A percentile compares a stretch with the other conserved stretches of the same genome.
phyloP scores from a whole-genome alignment of 2,113 vertebrate species.

The Sorex araneus region DNA sequence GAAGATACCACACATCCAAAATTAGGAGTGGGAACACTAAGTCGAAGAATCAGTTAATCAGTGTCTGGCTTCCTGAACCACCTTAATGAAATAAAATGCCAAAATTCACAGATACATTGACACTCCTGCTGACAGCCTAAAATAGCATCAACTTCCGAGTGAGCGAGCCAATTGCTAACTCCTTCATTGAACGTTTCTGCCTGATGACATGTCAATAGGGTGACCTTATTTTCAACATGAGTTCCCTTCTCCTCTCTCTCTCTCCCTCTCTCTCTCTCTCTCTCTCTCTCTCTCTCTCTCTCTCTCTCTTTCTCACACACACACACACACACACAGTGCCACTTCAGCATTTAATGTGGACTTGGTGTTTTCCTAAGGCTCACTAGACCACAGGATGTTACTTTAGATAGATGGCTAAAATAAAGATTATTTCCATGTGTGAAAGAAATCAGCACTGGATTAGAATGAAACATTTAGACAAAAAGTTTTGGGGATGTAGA shows the following conservation, averaged over 20 bases:
- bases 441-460: not conserved
- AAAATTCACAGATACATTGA: constrained; percentile 83
- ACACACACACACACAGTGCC: too few relatives aligned
- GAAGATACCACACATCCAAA: constrained; percentile 84
- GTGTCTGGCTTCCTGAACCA: constrained; percentile 84
- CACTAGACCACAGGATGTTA: not conserved
- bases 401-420: not conserved
- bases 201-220: constrained; percentile 71
- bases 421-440: not conserved
- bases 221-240: constrained; percentile 78
- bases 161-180: constrained; percentile 77
- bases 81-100: constrained; percentile 84
- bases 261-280: constrained; percentile 9
- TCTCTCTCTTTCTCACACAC: too few relatives aligned
- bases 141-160: constrained; percentile 85
- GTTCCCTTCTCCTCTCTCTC: constrained; percentile 42
- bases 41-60: constrained; percentile 82
- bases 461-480: not conserved
- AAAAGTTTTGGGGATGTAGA: not conserved
- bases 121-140: constrained; percentile 79
- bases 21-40: constrained; percentile 83
- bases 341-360: too few relatives aligned
- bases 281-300: too few relatives aligned
- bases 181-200: constrained; percentile 66
- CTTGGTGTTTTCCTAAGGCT: constrained; percentile 44